Base-by-base conservation (phyloP, 2,888 invertebrate species). In the Neria commutata region DNA sequence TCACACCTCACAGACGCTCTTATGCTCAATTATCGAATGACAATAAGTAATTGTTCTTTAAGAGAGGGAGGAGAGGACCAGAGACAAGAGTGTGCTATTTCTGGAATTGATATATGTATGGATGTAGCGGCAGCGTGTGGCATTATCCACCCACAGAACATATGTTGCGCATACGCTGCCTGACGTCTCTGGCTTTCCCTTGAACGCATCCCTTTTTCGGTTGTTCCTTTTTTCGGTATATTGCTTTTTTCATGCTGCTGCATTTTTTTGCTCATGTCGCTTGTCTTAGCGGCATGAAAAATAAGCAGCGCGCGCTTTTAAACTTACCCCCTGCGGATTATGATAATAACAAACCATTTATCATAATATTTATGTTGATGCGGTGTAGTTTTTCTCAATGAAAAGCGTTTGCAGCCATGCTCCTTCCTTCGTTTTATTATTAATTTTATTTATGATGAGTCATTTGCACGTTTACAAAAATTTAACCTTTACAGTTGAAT, bases 371-470 rank as follows among this genome's bases (percentile, higher is more conserved):
- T 77, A 78, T 76, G 77, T 76, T 78, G 77, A 77, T 76, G 76
- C 64, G 73, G 67, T 73, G 67, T 73, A 71, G 76, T 77, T 78
- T 77, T 77, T 77, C 73, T 77, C 77, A 77, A 77, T 78, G 78
- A 77, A 77, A 68, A 64, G 61, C 62, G 56, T 48, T 47, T 59
- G 25, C 54, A 42, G 54, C n/a, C 54, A 34, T 56, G 49, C n/a
- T n/a, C n/a, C 34, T 21, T 34, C 51, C 54, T 61, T 59, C 46
- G 60, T 58, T 53, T 52, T 72, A 74, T 75, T 75, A 74, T 75
- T 78, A 78, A 78, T 77, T 78, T 77, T 78, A 77, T 78, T 77
- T 77, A 78, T 76, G 78, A 76, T 76, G 78, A 77, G 77, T 77
- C 77, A 77, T 77, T 78, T 77, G 77, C 77, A 78, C 78, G 76